Evolutionary conservation across 2,888 invertebrate genomes (phyloP).

Genomic region (Chromoteleia sp.): DNA sequence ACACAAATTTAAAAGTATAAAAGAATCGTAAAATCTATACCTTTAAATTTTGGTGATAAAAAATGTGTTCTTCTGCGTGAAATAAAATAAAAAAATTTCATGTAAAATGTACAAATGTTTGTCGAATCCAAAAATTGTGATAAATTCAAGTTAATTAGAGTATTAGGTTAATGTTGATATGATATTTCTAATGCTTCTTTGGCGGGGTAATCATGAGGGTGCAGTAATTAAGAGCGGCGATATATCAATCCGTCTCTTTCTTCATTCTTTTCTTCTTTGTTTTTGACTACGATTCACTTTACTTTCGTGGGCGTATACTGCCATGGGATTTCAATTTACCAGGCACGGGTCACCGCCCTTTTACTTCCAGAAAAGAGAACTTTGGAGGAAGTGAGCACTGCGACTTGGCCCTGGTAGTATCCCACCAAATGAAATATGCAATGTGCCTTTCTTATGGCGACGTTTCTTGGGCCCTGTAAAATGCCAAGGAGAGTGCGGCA

Average conservation of each 20-base stretch:
- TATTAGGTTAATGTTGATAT: constrained; percentile 35
- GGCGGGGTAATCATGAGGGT: constrained; percentile 67
- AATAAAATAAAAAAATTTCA: no score
- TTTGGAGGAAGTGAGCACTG: constrained; percentile 57
- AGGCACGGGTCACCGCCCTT: constrained; percentile 73
- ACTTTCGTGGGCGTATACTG: constrained; percentile 57
- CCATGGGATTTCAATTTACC: constrained; percentile 74
- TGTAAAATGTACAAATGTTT: no score
- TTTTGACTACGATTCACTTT: constrained; percentile 47
- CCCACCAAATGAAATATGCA: constrained; percentile 78
- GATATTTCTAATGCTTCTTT: constrained; percentile 51
- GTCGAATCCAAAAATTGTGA: constrained; percentile 16
- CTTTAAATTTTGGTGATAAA: no score
- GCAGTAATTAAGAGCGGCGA: constrained; percentile 71
- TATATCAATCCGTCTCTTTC: constrained; percentile 51
- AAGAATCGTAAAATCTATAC: no score
- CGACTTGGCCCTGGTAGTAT: constrained; percentile 46
- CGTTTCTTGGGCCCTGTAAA: constrained; percentile 63
- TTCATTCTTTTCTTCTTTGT: constrained; percentile 43
- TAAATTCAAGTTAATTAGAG: constrained; percentile 35
- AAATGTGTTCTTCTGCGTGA: no score
- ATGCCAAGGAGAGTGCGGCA: constrained; percentile 43
- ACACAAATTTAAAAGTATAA: no score
- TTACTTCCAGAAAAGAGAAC: constrained; percentile 69
- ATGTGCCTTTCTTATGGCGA: constrained; percentile 71